Percentiles rank a stretch among this genome's conserved stretches.
Conservation (phyloP, 2,797 vertebrate species). For the Sparidentex hasta region DNA sequence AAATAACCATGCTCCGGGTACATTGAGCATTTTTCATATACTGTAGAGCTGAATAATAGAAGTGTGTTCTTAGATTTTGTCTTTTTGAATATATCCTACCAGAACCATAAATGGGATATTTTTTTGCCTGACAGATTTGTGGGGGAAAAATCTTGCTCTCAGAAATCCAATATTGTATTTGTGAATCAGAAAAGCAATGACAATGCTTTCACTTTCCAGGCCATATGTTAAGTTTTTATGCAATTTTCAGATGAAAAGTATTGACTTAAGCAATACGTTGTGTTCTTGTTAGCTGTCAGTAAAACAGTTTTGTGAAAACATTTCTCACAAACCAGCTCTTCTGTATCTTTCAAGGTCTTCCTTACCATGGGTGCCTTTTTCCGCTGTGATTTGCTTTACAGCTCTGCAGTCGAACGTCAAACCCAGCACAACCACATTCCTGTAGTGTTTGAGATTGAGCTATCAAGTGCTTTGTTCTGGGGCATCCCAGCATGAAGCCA, state of each 20-base stretch:
- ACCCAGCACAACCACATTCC: conserved; percentile 49
- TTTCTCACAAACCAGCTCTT: background rate
- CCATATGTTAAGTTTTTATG: background rate
- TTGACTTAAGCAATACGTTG: too few relatives aligned
- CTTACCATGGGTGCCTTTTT: background rate
- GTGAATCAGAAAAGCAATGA: background rate
- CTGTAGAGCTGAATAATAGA: background rate
- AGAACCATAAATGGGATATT: background rate
- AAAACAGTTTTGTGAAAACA: background rate
- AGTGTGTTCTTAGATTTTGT: background rate
- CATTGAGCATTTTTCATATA: background rate
- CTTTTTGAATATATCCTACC: background rate
- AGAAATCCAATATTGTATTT: background rate
- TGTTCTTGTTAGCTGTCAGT: background rate
- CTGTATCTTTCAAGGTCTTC: background rate
- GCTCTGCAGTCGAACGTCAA: conserved; percentile 13
- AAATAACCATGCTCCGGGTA: too few relatives aligned
- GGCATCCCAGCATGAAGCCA: background rate
- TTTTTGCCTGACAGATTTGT: background rate
- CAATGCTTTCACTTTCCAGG: background rate
- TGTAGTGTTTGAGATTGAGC: conserved; percentile 19
- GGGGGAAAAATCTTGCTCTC: background rate
- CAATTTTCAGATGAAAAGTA: background rate
- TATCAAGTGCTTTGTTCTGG: conserved; percentile 19
- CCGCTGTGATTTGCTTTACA: background rate